Percentiles rank a stretch among this genome's conserved stretches.
phyloP scores from a whole-genome alignment of 1,140 invertebrate species.

The Drosophila ercepeae region DNA sequence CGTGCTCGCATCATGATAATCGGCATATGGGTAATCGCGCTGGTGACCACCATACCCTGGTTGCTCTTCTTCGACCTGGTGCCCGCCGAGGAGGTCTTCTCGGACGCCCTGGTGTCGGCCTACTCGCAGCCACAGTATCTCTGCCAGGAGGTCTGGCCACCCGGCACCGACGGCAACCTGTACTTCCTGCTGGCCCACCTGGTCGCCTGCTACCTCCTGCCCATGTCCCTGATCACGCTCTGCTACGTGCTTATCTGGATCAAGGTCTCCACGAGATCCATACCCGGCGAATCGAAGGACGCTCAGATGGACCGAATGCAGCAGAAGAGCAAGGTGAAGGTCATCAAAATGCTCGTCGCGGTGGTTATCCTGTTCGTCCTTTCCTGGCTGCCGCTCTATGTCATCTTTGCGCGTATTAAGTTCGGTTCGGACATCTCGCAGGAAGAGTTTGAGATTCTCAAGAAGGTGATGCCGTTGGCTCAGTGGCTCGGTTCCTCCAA shows the following conservation, averaged over 20 bases:
- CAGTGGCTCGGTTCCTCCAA: slow-evolving; percentile 98
- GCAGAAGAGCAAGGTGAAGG: slow-evolving; percentile 96
- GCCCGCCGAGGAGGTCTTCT: slow-evolving; percentile 86
- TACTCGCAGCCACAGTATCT: slow-evolving; percentile 86
- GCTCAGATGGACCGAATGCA: slow-evolving; percentile 95
- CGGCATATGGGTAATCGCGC: slow-evolving; percentile 95
- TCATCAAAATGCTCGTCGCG: slow-evolving; percentile 97
- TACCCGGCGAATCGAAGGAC: slow-evolving; percentile 95
- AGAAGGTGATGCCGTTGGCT: slow-evolving; percentile 93
- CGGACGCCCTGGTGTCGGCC: slow-evolving; percentile 80
- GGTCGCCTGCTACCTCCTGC: slow-evolving; percentile 95
- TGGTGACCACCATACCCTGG: slow-evolving; percentile 94
- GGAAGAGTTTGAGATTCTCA: slow-evolving; percentile 90
- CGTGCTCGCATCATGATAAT: slow-evolving; percentile 93
- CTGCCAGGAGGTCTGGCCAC: slow-evolving; percentile 94
- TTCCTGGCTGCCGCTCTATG: slow-evolving; percentile 97
- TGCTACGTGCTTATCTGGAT: slow-evolving; percentile 97
- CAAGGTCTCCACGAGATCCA: slow-evolving; percentile 92
- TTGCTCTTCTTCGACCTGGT: slow-evolving; percentile 94
- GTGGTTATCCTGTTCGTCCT: slow-evolving; percentile 97
- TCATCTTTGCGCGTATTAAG: slow-evolving; percentile 94
- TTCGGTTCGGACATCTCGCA: slow-evolving; percentile 85
- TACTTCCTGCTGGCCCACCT: slow-evolving; percentile 96
- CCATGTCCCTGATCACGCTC: slow-evolving; percentile 94
- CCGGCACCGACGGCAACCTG: slow-evolving; percentile 89